phyloP scores from a whole-genome alignment of 2,888 invertebrate genomes.

The Gnatocerus cornutus region DNA sequence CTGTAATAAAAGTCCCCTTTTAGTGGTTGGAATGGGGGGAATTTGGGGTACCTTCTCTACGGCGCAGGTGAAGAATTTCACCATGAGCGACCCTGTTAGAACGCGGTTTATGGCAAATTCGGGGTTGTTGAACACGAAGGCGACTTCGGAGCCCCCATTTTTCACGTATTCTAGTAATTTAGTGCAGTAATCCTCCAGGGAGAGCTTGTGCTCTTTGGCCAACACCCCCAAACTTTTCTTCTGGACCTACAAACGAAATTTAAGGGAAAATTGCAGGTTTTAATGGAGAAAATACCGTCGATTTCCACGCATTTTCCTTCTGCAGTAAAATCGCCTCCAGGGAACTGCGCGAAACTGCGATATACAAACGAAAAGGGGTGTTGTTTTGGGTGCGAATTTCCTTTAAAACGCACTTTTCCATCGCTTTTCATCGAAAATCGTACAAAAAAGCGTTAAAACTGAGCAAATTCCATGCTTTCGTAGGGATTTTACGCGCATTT shows the following conservation, averaged over 20 bases:
- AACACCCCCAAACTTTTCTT: slow-evolving; percentile 49
- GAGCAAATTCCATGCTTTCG: too few species aligned
- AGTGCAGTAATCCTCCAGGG: slow-evolving; percentile 50
- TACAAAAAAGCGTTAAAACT: background rate
- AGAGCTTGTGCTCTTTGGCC: slow-evolving; percentile 50
- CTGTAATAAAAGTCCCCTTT: slow-evolving; percentile 43
- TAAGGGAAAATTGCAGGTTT: background rate
- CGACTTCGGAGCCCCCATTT: background rate
- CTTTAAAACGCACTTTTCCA: slow-evolving; percentile 29
- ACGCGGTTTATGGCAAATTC: slow-evolving; percentile 52
- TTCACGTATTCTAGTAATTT: slow-evolving; percentile 50
- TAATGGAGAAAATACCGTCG: slow-evolving; percentile 22
- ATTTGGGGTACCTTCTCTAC: slow-evolving; percentile 39
- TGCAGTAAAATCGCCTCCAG: slow-evolving; percentile 19
- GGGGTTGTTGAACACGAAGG: slow-evolving; percentile 43
- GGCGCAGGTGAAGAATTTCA: slow-evolving; percentile 53
- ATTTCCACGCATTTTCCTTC: slow-evolving; percentile 32
- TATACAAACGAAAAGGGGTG: slow-evolving; percentile 10
- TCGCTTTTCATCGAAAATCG: slow-evolving; percentile 5
- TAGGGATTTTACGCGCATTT: too few species aligned
- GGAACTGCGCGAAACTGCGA: slow-evolving; percentile 2
- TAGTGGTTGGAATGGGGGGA: background rate
- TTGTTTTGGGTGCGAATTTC: slow-evolving; percentile 21
- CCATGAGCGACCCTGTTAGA: slow-evolving; percentile 44
- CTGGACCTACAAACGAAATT: slow-evolving; percentile 48